A percentile compares a stretch with the other conserved stretches of the same genome.
Evolutionary conservation across 2,888 invertebrate genomes (phyloP).

Genomic region (Drosophila colorata): DNA sequence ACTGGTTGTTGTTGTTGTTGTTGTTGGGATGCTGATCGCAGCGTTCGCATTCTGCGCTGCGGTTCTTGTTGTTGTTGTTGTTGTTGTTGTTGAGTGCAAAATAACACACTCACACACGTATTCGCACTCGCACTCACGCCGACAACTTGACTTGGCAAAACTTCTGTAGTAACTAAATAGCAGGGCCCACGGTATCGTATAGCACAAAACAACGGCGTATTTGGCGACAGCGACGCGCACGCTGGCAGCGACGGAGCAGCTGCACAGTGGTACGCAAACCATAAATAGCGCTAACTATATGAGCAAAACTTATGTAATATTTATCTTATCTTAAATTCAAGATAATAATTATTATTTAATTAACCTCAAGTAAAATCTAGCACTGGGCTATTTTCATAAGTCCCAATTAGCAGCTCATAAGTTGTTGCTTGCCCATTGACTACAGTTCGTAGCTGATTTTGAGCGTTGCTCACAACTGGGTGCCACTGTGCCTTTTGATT

Average conservation of each 20-base stretch:
- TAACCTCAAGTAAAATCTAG: no score
- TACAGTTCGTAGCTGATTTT: not conserved
- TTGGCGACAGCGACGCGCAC: conserved; percentile 62
- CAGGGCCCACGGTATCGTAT: conserved; percentile 75
- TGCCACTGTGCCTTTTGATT: conserved; percentile 49
- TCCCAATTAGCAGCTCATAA: not conserved
- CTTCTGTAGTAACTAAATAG: conserved; percentile 83
- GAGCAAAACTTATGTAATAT: not conserved
- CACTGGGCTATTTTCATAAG: no score
- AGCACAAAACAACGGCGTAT: conserved; percentile 72
- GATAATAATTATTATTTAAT: not conserved
- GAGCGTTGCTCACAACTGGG: not conserved
- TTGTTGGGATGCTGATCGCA: conserved; percentile 31
- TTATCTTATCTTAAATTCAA: conserved; percentile 2
- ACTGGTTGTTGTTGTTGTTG: conserved; percentile 13
- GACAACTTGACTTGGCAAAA: conserved; percentile 82
- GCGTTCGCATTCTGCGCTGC: conserved; percentile 16
- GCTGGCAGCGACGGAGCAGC: conserved; percentile 44
- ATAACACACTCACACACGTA: conserved; percentile 26
- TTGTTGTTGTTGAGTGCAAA: conserved; percentile 45
- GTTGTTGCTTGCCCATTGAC: no score
- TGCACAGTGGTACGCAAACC: conserved; percentile 32
- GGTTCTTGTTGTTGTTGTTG: conserved; percentile 28
- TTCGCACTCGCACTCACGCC: conserved; percentile 42
- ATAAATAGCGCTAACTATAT: not conserved